phyloP scores from a whole-genome alignment of 1,140 invertebrate species.

The Yoshiicerus persimilis region DNA sequence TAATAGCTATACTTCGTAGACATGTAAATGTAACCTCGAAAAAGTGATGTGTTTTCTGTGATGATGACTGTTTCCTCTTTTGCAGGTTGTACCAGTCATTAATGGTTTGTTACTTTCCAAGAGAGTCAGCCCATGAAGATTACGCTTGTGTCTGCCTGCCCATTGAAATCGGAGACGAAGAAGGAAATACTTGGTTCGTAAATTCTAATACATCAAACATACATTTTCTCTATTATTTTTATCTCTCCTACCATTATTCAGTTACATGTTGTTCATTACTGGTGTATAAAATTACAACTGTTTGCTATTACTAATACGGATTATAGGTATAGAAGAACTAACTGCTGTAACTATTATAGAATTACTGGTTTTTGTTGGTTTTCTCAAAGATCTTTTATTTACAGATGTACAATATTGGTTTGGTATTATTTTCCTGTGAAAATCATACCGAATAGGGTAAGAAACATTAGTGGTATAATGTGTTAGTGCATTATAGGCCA shows the following conservation, averaged over 20 bases:
- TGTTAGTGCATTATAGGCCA: too few relatives aligned
- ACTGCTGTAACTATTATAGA: too few relatives aligned
- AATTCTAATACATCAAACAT: background rate
- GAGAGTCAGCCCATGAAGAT: constrained; percentile 47
- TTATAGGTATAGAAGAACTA: too few relatives aligned
- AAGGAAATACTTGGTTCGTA: constrained; percentile 34
- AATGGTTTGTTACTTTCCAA: constrained; percentile 49
- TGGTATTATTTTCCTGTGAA: background rate
- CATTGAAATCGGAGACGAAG: constrained; percentile 45
- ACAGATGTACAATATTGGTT: too few relatives aligned
- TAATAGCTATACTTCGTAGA: too few relatives aligned
- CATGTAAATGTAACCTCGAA: background rate
- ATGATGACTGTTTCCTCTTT: background rate
- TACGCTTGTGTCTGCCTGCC: constrained; percentile 46
- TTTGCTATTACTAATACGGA: too few relatives aligned
- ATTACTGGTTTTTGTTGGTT: too few relatives aligned
- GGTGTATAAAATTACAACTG: background rate
- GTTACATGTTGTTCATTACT: background rate
- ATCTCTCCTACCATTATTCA: background rate
- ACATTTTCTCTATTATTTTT: background rate
- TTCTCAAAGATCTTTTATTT: too few relatives aligned
- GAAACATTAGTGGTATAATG: too few relatives aligned
- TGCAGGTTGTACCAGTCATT: constrained; percentile 43
- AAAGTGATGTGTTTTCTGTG: background rate
- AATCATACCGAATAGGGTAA: background rate